Percentiles rank a stretch among this genome's conserved stretches.
These are phyloP conservation scores for Drosophila dives DNA, from an alignment of 2,888 invertebrate species.

Conservation along the genomic window DNA sequence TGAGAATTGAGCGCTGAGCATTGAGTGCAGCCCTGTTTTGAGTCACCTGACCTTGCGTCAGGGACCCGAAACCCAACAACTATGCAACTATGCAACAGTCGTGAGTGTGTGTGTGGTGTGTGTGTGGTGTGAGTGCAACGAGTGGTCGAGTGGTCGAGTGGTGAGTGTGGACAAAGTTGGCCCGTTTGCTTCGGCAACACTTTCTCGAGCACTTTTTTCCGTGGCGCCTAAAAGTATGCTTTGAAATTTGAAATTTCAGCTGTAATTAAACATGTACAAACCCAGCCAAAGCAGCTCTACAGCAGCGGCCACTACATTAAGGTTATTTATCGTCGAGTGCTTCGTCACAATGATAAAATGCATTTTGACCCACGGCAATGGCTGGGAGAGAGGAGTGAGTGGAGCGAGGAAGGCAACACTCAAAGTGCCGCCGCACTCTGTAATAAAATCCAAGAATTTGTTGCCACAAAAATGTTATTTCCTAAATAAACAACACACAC, in stretches of 20 bases:
- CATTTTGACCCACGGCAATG: slow-evolving; percentile 68
- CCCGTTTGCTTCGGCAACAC: slow-evolving; percentile 72
- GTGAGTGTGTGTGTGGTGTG: slow-evolving; percentile 4
- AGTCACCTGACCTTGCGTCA: slow-evolving; percentile 67
- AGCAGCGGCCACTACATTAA: slow-evolving; percentile 73
- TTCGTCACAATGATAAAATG: slow-evolving; percentile 75
- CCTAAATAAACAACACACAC: slow-evolving; percentile 80
- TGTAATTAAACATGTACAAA: slow-evolving; percentile 65
- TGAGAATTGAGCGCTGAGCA: slow-evolving; percentile 6
- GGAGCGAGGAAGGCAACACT: slow-evolving; percentile 47
- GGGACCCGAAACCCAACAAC: slow-evolving; percentile 11
- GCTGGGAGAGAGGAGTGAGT: slow-evolving; percentile 1
- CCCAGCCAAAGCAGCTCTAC: slow-evolving; percentile 9
- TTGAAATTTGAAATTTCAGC: slow-evolving; percentile 53
- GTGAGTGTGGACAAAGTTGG: slow-evolving; percentile 32
- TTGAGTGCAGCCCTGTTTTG: slow-evolving; percentile 11
- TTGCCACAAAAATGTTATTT: slow-evolving; percentile 80
- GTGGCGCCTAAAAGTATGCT: slow-evolving; percentile 75
- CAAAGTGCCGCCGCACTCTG: slow-evolving; percentile 64
- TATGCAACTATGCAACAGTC: slow-evolving; percentile 1
- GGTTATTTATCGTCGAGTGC: slow-evolving; percentile 74
- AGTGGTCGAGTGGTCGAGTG: slow-evolving; percentile 6
- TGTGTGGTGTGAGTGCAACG: slow-evolving; percentile 12
- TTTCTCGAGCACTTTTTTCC: slow-evolving; percentile 75
- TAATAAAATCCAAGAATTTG: slow-evolving; percentile 83